A percentile compares a stretch with the other conserved stretches of the same genome.
Evolutionary conservation across 2,888 invertebrate species (phyloP).

Genomic region (Trachelus tabidus): DNA sequence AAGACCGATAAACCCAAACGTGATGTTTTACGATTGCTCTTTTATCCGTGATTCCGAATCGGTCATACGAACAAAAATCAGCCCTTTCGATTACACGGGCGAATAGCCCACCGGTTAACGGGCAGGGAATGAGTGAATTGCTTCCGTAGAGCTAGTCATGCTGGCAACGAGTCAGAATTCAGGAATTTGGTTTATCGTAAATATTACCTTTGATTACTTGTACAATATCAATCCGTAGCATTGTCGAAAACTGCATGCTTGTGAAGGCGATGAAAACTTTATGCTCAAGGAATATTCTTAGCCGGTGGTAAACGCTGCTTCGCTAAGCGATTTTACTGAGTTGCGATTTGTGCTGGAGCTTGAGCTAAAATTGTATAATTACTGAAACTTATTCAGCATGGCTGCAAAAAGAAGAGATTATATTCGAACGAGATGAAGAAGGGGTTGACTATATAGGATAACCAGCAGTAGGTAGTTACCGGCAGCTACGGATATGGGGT

Average conservation of each 20-base stretch:
- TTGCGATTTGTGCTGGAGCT: neutral
- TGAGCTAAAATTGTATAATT: neutral
- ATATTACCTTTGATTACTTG: neutral
- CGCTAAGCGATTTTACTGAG: neutral
- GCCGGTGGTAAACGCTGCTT: neutral
- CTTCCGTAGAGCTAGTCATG: neutral
- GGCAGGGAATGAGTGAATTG: neutral
- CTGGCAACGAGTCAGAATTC: neutral
- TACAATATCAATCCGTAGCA: neutral
- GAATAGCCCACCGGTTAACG: neutral
- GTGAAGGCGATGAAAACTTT: neutral
- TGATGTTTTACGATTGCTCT: neutral
- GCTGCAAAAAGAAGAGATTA: neutral
- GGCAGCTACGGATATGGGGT: neutral
- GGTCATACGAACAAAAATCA: neutral
- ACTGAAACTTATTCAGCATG: neutral
- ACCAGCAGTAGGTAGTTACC: neutral
- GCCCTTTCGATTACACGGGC: conserved; percentile 2
- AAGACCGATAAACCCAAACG: neutral
- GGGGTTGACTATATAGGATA: neutral
- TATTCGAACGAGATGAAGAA: neutral
- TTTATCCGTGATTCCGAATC: neutral
- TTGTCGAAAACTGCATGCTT: neutral
- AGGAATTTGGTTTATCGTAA: neutral
- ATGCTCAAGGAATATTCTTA: neutral